Base-by-base conservation (phyloP, 2,888 invertebrate species). In the Villa cingulata region DNA sequence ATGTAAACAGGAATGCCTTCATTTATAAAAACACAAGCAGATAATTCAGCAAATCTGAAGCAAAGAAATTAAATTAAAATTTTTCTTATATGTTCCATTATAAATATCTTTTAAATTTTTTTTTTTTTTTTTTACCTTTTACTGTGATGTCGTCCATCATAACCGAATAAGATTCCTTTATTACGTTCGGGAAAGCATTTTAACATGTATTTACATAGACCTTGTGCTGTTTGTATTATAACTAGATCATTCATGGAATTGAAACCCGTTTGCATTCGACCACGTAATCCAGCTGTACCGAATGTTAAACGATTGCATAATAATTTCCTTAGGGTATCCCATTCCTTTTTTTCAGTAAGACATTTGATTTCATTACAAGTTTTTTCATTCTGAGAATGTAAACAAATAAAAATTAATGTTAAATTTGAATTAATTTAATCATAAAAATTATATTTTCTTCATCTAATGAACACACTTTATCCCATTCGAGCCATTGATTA, bases 161-260 rank as follows among this genome's bases (percentile, higher is more conserved):
- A 94, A 1, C 96, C 96, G 50, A 97, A 72, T 0, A 94, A 83
- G 27, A 96, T 73, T 2, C 94, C 92, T 52, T 76, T 77, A 2
- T 54, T 52, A 5, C 47, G 23, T 44, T 78, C 68, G 9, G 72
- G 70, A 55, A 77, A 74, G 37, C 72, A 69, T 46, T 76, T 70
- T 56, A 80, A 70, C 45, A 94, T 62, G 64, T 92, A 90, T 44
- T 80, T 77, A 41, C 82, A 76, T 6, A 96, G 66, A 1, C 95
- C 96, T 77, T 96, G 91, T 2, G 83, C 84, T 2, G 95, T 92
- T 71, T 98, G 98, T 43, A 98, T 77, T 51, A 94, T 88, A 0
- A 95, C 94, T 40, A 99, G 75, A 67, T 98, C 97, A 67, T 99
- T 99, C 87, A 98, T 90, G 53, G 84, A 81, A 54, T 78, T 79